Percentiles rank a stretch among this genome's conserved stretches.
These are phyloP conservation scores for Anagyrus pseudococci DNA, from an alignment of 2,888 invertebrate species.

Conservation along the genomic window DNA sequence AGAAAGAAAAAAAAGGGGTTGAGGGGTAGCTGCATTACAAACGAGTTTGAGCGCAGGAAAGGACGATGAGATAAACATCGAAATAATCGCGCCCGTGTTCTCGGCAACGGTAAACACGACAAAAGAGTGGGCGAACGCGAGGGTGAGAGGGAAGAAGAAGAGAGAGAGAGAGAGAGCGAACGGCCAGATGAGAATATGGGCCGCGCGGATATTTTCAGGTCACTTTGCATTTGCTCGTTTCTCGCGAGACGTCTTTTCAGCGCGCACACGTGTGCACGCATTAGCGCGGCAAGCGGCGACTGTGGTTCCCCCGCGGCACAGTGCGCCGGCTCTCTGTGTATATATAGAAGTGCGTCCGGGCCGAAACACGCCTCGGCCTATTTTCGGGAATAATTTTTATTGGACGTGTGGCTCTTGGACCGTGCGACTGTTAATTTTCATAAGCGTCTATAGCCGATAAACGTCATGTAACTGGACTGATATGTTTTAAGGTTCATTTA, in stretches of 20 bases:
- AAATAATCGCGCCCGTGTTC: not conserved
- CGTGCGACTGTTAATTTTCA: too few species aligned
- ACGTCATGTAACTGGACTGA: too few species aligned
- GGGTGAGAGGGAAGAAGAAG: too few species aligned
- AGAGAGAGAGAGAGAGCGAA: too few species aligned
- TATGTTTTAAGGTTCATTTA: too few species aligned
- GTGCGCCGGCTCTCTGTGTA: too few species aligned
- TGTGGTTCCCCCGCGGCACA: too few species aligned
- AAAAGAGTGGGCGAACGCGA: too few species aligned
- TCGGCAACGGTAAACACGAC: not conserved
- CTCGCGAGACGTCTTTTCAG: not conserved
- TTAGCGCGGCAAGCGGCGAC: not conserved
- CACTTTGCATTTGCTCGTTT: constrained; percentile 13
- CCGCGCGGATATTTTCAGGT: constrained; percentile 31
- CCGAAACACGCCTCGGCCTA: too few species aligned
- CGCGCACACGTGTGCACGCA: not conserved
- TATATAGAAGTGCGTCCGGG: too few species aligned
- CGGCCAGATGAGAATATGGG: constrained; percentile 26
- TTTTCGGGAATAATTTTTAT: not conserved
- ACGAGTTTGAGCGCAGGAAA: not conserved
- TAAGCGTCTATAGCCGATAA: too few species aligned
- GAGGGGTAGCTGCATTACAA: not conserved
- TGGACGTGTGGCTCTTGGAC: not conserved
- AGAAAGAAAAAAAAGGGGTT: not conserved
- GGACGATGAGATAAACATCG: not conserved